Evolutionary conservation across 2,797 vertebrate species (phyloP), one percentile per base, ranked within the genome.

Genomic region (Sebastes flavidus): DNA sequence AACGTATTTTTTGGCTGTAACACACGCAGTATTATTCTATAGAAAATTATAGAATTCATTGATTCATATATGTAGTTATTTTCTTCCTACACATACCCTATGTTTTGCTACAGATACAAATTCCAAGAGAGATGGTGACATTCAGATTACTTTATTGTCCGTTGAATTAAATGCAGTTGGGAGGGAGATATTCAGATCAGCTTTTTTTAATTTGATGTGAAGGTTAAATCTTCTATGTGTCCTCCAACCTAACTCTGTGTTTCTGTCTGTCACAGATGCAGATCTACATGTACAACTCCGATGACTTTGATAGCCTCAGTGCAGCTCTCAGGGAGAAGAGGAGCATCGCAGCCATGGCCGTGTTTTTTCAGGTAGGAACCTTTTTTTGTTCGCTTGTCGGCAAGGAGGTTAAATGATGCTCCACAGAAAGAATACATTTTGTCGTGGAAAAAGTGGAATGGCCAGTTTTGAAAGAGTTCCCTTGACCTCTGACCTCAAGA

Each of bases 261-360:
- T 60, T 52, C 11, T 76, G 27, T 89, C 22, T 71, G 16, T 77
- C 67, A 91, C 96, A 99, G 98, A 99, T 99, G 98, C 98, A 99
- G 96, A 97, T 99, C 94, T 99, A 98, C 95, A 98, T 98, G 95
- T 99, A 99, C 91, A 99, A 99, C 93, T 97, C 98, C 0, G 98
- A 99, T 29, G 97, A 99, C 94, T 99, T 98, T 75, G 98, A 99
- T 95, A 99, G 97, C 91, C 97, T 99, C 88, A 96, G 96, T 71
- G 95, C 96, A 11, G 97, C 98, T 27, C 96, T 99, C 92, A 95
- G 95, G 82, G 97, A 99, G 91, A 98, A 97, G 94, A 96, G 97
- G 85, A 95, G 96, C 82, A 96, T 99, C 3, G 97, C 97, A 67
- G 97, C 97, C 73, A 98, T 99, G 97, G 95, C 97, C 0, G 93